Conservation (phyloP, 2,797 vertebrate species). For the Odontamblyopus rebecca region DNA sequence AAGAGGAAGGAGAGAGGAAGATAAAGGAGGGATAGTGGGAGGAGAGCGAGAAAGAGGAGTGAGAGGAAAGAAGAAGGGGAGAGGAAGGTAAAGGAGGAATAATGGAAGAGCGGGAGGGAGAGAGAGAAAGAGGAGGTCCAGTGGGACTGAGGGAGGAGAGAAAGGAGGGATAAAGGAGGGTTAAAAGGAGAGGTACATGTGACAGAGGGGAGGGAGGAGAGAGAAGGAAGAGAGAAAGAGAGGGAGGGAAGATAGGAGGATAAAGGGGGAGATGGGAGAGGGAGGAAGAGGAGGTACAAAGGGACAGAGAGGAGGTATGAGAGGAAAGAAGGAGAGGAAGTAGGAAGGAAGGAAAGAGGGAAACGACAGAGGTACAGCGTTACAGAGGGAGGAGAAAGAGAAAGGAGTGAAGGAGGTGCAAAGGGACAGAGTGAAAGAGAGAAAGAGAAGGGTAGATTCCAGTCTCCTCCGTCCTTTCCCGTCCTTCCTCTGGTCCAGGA, state of each 20-base stretch:
- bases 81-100: not conserved
- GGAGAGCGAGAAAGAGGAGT: too few species aligned
- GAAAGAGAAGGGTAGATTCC: slow-evolving; percentile 27
- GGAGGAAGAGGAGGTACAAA: slow-evolving; percentile 20
- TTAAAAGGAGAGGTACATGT: too few species aligned
- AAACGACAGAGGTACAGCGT: too few species aligned
- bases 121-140: slow-evolving; percentile 33
- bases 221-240: slow-evolving; percentile 27
- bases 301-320: not conserved
- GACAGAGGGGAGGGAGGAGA: not conserved
- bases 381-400: slow-evolving; percentile 26
- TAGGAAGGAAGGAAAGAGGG: not conserved
- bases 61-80: not conserved
- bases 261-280: not conserved
- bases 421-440: too few species aligned
- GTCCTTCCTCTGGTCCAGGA: slow-evolving; percentile 34
- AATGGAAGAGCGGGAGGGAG: too few species aligned
- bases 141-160: slow-evolving; percentile 42
- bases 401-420: not conserved
- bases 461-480: slow-evolving; percentile 53
- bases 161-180: not conserved
- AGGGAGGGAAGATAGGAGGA: not conserved
- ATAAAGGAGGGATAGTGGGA: too few species aligned
- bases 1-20: too few species aligned
- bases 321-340: slow-evolving; percentile 14